phyloP scores from a whole-genome alignment of 2,113 vertebrate species.

The Stictonetta naevosa region DNA sequence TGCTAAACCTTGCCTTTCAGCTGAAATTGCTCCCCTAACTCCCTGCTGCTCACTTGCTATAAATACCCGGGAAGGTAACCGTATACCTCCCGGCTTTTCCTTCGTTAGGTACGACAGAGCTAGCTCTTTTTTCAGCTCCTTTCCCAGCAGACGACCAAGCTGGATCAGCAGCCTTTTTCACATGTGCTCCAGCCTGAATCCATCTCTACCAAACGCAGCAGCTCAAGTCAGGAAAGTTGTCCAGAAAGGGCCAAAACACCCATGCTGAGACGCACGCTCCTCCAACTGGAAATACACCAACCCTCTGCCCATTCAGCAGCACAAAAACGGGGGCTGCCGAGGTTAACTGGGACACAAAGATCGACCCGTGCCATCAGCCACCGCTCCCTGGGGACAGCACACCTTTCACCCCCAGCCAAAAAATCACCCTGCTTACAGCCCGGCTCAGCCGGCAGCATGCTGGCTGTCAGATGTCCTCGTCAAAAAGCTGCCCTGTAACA shows the following conservation, averaged over 20 bases:
- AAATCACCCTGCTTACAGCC: neutral
- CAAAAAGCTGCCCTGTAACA: neutral
- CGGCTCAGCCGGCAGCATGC: neutral
- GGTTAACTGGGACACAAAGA: neutral
- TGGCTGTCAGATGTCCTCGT: neutral
- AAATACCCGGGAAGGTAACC: constrained; percentile 5
- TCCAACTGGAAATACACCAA: neutral
- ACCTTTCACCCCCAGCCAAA: neutral
- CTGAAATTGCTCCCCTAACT: neutral
- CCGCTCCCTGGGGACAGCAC: rapidly evolving
- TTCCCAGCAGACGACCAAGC: neutral
- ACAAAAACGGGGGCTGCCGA: neutral
- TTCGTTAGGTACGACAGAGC: neutral
- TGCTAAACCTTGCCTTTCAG: constrained; percentile 1
- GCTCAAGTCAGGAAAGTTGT: neutral
- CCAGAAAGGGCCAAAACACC: neutral
- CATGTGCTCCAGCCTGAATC: neutral
- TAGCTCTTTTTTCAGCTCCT: neutral
- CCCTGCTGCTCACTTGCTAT: neutral
- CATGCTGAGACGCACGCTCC: rapidly evolving
- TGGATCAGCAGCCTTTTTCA: neutral
- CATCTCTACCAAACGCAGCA: rapidly evolving
- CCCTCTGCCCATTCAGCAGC: neutral
- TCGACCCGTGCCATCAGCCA: neutral
- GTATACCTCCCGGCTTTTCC: neutral